Evolutionary conservation across 2,113 vertebrate genomes (phyloP).

Genomic region (Gyps fulvus): DNA sequence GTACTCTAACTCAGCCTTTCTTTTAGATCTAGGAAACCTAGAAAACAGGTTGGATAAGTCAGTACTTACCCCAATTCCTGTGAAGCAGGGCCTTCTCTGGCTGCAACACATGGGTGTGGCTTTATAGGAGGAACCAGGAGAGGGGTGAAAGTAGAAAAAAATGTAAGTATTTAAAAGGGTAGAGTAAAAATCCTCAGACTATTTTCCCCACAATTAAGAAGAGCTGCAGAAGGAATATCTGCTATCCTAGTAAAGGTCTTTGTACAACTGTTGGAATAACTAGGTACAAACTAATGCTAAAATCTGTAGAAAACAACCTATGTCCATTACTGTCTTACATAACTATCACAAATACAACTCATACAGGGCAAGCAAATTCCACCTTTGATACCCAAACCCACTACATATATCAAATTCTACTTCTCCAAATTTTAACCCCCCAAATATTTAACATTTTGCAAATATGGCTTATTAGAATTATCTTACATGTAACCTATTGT

Average conservation of each 20-base stretch:
- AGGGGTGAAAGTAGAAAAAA: neutral
- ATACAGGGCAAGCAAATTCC: neutral
- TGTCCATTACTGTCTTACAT: neutral
- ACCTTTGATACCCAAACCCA: neutral
- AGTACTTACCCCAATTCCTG: neutral
- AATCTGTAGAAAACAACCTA: neutral
- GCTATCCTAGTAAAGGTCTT: neutral
- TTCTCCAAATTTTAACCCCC: neutral
- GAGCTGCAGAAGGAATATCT: neutral
- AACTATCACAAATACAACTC: neutral
- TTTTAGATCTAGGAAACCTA: conserved; percentile 61
- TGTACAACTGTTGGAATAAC: neutral
- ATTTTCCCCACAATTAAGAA: neutral
- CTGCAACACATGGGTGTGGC: neutral
- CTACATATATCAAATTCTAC: neutral
- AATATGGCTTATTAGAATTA: neutral
- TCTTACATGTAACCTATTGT: neutral
- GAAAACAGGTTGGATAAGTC: conserved; percentile 61
- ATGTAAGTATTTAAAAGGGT: neutral
- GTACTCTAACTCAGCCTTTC: conserved; percentile 51
- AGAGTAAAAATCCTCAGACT: neutral
- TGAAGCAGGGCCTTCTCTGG: neutral
- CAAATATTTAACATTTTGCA: neutral
- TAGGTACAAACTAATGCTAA: neutral
- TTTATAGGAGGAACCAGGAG: neutral